Evolutionary conservation across 2,797 vertebrate species (phyloP).

Genomic region (Mus spretus): DNA sequence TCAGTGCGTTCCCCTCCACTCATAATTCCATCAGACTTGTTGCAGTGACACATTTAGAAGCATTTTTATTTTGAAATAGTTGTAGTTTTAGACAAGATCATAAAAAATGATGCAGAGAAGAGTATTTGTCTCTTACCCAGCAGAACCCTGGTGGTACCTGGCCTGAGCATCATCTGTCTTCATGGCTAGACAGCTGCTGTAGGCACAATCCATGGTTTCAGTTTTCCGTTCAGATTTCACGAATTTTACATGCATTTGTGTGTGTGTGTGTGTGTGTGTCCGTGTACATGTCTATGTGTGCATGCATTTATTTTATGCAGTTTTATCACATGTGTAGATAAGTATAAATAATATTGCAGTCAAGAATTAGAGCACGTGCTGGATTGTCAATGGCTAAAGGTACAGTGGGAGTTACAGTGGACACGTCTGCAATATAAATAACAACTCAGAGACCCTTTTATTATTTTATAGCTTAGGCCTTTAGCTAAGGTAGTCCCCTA

Average conservation of each 20-base stretch:
- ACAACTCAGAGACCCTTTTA: neutral
- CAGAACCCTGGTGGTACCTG: neutral
- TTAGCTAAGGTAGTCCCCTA: neutral
- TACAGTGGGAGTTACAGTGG: too few relatives aligned
- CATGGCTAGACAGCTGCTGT: too few relatives aligned
- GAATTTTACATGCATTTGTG: neutral
- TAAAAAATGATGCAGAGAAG: neutral
- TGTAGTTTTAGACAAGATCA: neutral
- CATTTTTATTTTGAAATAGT: neutral
- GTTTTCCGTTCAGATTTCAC: neutral
- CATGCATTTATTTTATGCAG: neutral
- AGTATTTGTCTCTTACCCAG: neutral
- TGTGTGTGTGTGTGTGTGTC: neutral
- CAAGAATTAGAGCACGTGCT: neutral
- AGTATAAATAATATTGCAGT: neutral
- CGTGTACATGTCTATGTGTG: neutral
- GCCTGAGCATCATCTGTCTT: neutral
- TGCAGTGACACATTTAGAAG: neutral
- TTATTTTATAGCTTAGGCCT: neutral
- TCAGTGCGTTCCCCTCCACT: neutral
- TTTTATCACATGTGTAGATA: neutral
- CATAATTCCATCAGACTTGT: neutral
- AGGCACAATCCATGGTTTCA: neutral
- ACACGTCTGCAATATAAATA: neutral
- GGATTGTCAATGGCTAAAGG: neutral